These are phyloP conservation scores for Centruroides sculpturatus DNA, from an alignment of 1,140 invertebrate genomes.

Conservation along the genomic window DNA sequence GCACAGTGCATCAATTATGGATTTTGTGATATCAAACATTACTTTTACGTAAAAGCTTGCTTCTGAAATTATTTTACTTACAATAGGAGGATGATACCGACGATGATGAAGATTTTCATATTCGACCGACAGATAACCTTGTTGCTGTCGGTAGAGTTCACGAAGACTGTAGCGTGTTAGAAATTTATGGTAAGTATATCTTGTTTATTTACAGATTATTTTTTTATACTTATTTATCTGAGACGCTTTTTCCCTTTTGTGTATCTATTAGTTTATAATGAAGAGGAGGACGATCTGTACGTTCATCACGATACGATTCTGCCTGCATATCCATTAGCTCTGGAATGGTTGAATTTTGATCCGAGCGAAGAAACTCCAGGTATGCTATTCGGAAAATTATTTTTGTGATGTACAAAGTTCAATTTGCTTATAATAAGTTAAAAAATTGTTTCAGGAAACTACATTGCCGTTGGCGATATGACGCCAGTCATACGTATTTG, in stretches of 20 bases:
- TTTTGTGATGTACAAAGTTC: conserved; percentile 1
- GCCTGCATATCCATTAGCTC: conserved; percentile 70
- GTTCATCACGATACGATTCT: conserved; percentile 84
- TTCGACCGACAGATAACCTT: conserved; percentile 83
- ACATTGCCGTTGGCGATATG: conserved; percentile 84
- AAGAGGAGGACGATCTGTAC: conserved; percentile 71
- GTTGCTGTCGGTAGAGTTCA: conserved; percentile 72
- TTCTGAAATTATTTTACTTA: background rate
- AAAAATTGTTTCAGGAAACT: conserved; percentile 45
- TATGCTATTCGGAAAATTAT: conserved; percentile 22
- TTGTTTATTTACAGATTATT: background rate
- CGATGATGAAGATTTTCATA: conserved; percentile 61
- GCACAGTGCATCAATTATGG: background rate
- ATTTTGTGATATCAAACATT: background rate
- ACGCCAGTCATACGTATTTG: conserved; percentile 80
- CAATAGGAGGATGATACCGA: conserved; percentile 50
- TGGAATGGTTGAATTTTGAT: conserved; percentile 84
- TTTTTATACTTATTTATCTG: background rate
- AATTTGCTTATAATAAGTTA: background rate
- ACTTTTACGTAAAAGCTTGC: background rate
- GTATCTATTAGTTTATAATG: conserved; percentile 65
- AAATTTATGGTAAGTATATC: conserved; percentile 58
- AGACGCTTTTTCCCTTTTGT: background rate
- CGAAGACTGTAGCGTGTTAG: conserved; percentile 64
- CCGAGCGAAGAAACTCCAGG: conserved; percentile 44